phyloP scores from a whole-genome alignment of 2,888 invertebrate species.

The Philereme transversata region DNA sequence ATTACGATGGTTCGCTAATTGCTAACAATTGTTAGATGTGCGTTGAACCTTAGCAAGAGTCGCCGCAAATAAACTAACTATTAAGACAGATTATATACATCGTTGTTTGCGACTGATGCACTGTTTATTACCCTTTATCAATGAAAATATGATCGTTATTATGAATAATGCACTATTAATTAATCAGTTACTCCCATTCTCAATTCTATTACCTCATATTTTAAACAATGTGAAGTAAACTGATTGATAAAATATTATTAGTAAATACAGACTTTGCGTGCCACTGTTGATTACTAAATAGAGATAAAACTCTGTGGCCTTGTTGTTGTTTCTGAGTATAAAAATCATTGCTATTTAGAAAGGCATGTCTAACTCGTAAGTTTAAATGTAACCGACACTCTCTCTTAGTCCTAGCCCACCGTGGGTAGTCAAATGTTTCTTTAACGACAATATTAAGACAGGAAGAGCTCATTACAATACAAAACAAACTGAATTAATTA shows the following conservation, averaged over 20 bases:
- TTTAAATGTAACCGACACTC: constrained; percentile 17
- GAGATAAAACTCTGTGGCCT: constrained; percentile 9
- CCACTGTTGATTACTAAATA: constrained; percentile 9
- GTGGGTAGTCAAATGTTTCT: constrained; percentile 10
- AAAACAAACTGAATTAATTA: constrained; percentile 30
- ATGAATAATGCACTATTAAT: constrained; percentile 17
- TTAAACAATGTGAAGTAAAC: constrained; percentile 17
- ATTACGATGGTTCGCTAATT: constrained; percentile 74
- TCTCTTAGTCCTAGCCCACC: neutral
- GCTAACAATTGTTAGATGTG: constrained; percentile 78
- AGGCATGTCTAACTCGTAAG: neutral
- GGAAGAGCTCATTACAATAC: constrained; percentile 23
- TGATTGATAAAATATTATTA: constrained; percentile 20
- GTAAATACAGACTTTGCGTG: constrained; percentile 11
- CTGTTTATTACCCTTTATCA: constrained; percentile 53
- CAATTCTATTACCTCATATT: constrained; percentile 16
- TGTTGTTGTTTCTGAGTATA: too few relatives aligned
- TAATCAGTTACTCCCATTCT: constrained; percentile 26
- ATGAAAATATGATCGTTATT: constrained; percentile 40
- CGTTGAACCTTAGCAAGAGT: constrained; percentile 71
- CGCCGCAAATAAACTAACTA: constrained; percentile 59
- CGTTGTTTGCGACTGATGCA: constrained; percentile 47
- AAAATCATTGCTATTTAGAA: too few relatives aligned
- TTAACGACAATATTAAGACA: constrained; percentile 5
- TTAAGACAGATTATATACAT: constrained; percentile 45